Evolutionary conservation across 2,113 vertebrate genomes (phyloP), one percentile per base, ranked within the genome.

Genomic region (Heterochromis multidens): DNA sequence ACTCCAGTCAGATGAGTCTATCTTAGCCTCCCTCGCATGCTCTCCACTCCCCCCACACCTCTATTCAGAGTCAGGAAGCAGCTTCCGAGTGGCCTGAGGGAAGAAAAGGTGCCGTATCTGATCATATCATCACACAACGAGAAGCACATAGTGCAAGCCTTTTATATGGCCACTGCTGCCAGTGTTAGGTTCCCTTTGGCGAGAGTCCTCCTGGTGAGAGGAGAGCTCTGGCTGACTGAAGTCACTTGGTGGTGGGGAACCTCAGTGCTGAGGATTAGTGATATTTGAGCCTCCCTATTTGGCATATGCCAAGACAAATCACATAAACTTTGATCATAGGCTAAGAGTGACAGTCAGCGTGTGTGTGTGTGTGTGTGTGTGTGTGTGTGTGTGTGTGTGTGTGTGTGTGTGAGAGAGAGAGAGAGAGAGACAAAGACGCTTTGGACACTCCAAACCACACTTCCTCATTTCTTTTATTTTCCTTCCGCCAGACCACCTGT

Each of bases 61-160:
- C 89, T 89, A 94, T 95, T 95, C 89, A 95, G 92, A 95, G 89
- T 92, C 93, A 95, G 95, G 95, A 96, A 95, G 92, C 84, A 35
- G 89, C 85, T 91, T 92, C 83, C 4, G 56, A 90, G 82, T 74
- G 84, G 89, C 87, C 81, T 16, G 70, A 83, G 89, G 91, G 94
- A 95, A 91, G 93, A 94, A 93, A 92, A 95, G 94, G 92, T 94
- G 91, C 88, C 78, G 89, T 92, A 92, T 93, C 92, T 93, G 91
- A 95, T 94, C 92, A 93, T 94, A 93, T 95, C 91, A 91, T 92
- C 87, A 81, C 90, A 94, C 88, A 85, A 67, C 67, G 29, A 90
- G 90, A 87, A 88, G 88, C 80, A 89, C 87, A 93, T 82, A 89
- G 84, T 57, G 78, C 67, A 3, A 74, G 76, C 61, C 91, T 89